Base-by-base conservation (phyloP, 1,140 invertebrate genomes). In the Rhyzopertha dominica region DNA sequence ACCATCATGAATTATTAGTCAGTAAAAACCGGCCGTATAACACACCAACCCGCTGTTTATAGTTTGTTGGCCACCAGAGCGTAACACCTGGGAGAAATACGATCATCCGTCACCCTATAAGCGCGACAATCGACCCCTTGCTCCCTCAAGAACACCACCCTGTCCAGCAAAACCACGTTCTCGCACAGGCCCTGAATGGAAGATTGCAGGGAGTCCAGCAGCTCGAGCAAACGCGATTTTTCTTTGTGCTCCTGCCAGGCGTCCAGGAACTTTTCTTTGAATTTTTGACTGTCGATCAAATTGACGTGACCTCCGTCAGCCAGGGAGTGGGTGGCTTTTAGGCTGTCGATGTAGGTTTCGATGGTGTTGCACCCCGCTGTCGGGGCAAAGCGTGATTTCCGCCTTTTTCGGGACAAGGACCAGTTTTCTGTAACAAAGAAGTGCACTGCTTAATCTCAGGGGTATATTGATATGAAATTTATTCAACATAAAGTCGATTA, bases 91-190 rank as follows among this genome's bases (percentile, higher is more conserved):
- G 78, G 77, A 5, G 79, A 81, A 50, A 78, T 61, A 26, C 61
- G 60, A 35, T 75, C 73, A 63, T 80, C 65, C 34, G 78, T 68
- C 34, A 80, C 67, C 56, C 73, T 77, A 38, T 76, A 72, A 29
- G 76, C 72, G 39, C 56, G 52, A 74, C 75, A 56, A 62, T 63
- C 55, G 55, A 72, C 38, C 12, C 59, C 74, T 40, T 72, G 65
- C 59, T 85, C 81, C 51, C 69, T 59, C 30, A 85, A 68, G 61
- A 76, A 84, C 28, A 78, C 65, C 35, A 81, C 58, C 50, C 82
- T 73, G 57, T 87, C 84, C 16, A 79, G 67, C 10, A 85, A 67
- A 23, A 87, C 65, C n/a, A 83, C 58, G 51, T 78, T 81, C 65
- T 87, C 84, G 50, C 82, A 76, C 8, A 82, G 63, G 47, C 71